These are phyloP conservation scores for Leucophora obtusa DNA, from an alignment of 2,888 invertebrate species.

Conservation along the genomic window DNA sequence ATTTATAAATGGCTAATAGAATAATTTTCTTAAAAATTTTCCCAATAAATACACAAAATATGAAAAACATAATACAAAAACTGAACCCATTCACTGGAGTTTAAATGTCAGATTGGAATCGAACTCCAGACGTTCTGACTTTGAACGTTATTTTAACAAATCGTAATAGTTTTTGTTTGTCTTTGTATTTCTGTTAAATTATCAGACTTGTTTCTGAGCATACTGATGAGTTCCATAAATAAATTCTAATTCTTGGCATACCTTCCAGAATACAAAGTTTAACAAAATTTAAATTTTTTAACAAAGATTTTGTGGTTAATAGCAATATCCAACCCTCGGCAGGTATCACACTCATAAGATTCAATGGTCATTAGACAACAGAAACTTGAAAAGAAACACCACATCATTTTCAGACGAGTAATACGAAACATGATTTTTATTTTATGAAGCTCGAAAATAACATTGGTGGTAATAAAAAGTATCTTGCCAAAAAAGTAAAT, in stretches of 20 bases:
- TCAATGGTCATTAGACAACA: constrained; percentile 38
- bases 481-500: constrained; percentile 37
- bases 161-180: no score
- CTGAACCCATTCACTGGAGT: no score
- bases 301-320: constrained; percentile 30
- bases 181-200: neutral
- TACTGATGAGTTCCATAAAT: no score
- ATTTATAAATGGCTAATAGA: no score
- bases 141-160: no score
- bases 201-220: no score
- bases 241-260: neutral
- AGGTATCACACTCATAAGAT: constrained; percentile 40
- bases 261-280: constrained; percentile 13
- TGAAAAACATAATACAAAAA: no score
- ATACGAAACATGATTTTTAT: constrained; percentile 35
- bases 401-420: constrained; percentile 23
- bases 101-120: no score
- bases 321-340: constrained; percentile 42
- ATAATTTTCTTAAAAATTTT: no score
- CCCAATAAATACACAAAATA: no score
- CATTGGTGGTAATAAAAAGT: constrained; percentile 31
- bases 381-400: constrained; percentile 23
- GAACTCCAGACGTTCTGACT: no score
- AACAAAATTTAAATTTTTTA: constrained; percentile 15
- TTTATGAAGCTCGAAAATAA: constrained; percentile 3